These are phyloP conservation scores for Drosophila truncata DNA, from an alignment of 1,140 invertebrate species.

Conservation along the genomic window DNA sequence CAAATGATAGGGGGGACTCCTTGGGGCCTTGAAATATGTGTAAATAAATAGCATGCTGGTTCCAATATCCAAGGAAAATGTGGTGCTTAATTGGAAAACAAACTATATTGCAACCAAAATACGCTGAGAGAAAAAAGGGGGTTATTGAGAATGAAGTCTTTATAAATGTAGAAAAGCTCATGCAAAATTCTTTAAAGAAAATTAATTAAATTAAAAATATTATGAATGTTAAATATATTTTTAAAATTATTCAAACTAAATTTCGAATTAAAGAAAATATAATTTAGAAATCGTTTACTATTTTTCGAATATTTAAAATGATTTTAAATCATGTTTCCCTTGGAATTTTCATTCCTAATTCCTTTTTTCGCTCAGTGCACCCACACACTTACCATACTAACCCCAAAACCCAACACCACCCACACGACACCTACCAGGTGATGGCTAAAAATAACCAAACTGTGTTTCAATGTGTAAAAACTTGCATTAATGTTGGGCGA, in stretches of 20 bases:
- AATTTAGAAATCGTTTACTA: background rate
- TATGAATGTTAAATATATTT: background rate
- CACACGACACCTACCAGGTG: slow-evolving; percentile 38
- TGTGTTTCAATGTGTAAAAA: slow-evolving; percentile 73
- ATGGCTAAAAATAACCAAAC: slow-evolving; percentile 53
- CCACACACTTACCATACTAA: slow-evolving; percentile 1
- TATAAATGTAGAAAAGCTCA: background rate
- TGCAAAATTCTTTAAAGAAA: background rate
- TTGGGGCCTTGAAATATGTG: slow-evolving; percentile 5
- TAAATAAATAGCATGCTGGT: slow-evolving; percentile 44
- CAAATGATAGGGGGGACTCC: slow-evolving; percentile 9
- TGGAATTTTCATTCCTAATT: background rate
- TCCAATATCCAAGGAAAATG: slow-evolving; percentile 45
- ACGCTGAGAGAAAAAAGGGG: background rate
- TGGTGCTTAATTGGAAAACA: slow-evolving; percentile 47
- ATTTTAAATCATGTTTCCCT: background rate
- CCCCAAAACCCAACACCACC: slow-evolving; percentile 12
- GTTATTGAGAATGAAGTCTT: background rate
- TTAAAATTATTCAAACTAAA: background rate
- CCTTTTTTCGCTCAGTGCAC: background rate
- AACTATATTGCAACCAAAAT: slow-evolving; percentile 43
- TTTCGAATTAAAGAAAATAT: background rate
- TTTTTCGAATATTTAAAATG: background rate
- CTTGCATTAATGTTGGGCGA: slow-evolving; percentile 66
- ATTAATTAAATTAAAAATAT: background rate